Base-by-base conservation (phyloP, 2,888 invertebrate genomes). In the Zaprionus bogoriensis region DNA sequence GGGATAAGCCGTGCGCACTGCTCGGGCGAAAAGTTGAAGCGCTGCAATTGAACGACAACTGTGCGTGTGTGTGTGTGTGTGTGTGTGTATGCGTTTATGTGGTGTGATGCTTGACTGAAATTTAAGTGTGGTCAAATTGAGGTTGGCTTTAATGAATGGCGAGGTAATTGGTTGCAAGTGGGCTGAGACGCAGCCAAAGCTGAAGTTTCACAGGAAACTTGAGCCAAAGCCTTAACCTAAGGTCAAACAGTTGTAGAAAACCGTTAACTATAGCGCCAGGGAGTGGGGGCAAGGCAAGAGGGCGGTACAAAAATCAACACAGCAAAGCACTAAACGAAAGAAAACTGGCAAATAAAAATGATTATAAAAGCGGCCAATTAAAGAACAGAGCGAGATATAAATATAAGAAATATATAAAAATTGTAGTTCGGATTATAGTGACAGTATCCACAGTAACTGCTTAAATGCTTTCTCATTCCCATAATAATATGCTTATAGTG, bases 111-210 rank as follows among this genome's bases (percentile, higher is more conserved):
- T 64, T 58, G 32, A 60, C 27, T 66, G 55, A 46, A 83, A 59
- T 74, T 80, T 39, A 77, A 83, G 69, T 73, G 84, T 69, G 77
- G 77, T 69, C 77, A 77, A 66, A 69, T 77, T 73, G 80, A 69
- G 83, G 77, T 74, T 80, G 69, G 50, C 54, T 77, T 51, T 63
- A 76, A 73, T 73, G 59, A 76, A 83, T 73, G 60, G 53, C n/a
- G 36, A 63, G 53, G 47, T 83, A 83, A 79, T 83, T 79, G 83
- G 47, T 59, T 48, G 42, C 6, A 38, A 38, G 38, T 23, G 3
- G 14, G 27, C 6, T 17, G 10, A 25, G 14, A 1, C 12, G 2
- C 0, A 25, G 9, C n/a, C n/a, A n/a, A n/a, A 9, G 22, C 12
- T 10, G 6, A 5, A 22, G 17, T n/a, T n/a, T n/a, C n/a, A 12